Evolutionary conservation across 2,797 vertebrate genomes (phyloP).

Genomic region (Oreonectes daqikongensis): DNA sequence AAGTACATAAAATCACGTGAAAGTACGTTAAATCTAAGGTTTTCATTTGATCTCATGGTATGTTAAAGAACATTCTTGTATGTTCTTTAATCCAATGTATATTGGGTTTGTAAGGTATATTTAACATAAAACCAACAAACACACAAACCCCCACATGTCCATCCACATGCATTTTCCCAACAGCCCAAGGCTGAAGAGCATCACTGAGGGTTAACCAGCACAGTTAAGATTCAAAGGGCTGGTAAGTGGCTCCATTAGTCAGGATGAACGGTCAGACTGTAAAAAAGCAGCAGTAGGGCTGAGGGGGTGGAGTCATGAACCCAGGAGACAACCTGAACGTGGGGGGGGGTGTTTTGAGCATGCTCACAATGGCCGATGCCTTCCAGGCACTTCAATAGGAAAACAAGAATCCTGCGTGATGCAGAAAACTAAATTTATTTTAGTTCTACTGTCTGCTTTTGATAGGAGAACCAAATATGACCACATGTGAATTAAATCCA

Average conservation of each 20-base stretch:
- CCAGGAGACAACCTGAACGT: slow-evolving; percentile 2
- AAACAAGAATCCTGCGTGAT: no score
- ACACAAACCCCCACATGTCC: background rate
- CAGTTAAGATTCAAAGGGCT: slow-evolving; percentile 76
- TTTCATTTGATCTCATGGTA: no score
- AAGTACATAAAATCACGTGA: no score
- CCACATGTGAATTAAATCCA: slow-evolving; percentile 65
- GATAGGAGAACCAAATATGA: background rate
- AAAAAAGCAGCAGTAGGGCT: slow-evolving; percentile 34
- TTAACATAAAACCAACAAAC: background rate
- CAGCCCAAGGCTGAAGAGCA: slow-evolving; percentile 66
- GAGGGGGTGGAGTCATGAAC: background rate
- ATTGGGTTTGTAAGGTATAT: no score
- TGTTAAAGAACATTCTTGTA: no score
- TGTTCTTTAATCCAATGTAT: no score
- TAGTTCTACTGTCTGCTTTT: background rate
- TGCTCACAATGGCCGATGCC: slow-evolving; percentile 42
- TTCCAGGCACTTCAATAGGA: no score
- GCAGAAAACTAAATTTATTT: no score
- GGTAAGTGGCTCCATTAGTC: slow-evolving; percentile 80
- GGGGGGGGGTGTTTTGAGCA: slow-evolving; percentile 14
- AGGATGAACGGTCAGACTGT: slow-evolving; percentile 60
- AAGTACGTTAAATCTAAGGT: no score
- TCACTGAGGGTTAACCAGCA: slow-evolving; percentile 79
- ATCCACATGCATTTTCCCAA: slow-evolving; percentile 61